Base-by-base conservation (phyloP, 2,113 vertebrate species). In the Chroicocephalus ridibundus region DNA sequence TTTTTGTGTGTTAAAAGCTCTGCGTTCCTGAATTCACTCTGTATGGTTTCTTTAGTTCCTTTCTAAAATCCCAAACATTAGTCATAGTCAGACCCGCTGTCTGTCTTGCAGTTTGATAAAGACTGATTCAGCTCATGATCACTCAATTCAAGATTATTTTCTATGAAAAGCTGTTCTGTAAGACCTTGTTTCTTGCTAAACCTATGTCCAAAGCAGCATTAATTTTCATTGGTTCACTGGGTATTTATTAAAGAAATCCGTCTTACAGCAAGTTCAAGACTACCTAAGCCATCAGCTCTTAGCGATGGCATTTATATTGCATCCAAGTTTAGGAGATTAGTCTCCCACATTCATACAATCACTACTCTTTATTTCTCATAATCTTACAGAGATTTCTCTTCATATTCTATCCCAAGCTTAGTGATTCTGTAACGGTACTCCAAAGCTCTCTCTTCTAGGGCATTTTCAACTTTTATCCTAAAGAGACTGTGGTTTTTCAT, bases 131-230 rank as follows among this genome's bases (percentile, higher is more conserved):
- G 44, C 27, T 74, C 61, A 42, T 29, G 38, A 78, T 84, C 69
- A 24, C 47, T 87, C 11, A 38, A 71, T 46, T 29, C 32, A 64
- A 90, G 69, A 78, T 81, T 71, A 54, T 95, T 89, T 95, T 86
- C 60, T 49, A 1, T 58, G 81, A 74, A 86, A 94, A 84, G 58
- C 65, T 71, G 25, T 62, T 91, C 80, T 74, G 26, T 65, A 88
- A 86, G 40, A 86, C 49, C 58, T 92, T 66, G n/a, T 78, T 96
- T 93, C 64, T 81, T 89, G 49, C 64, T 89, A 94, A 96, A 84
- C 25, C 64, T 8, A 0, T 78, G 72, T 78, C 72, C 60, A 87
- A 89, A 94, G 34, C 29, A 89, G n/a, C 25, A 78, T 71, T 66
- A 70, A 70, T 93, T 89, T 95, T 78, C 51, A 32, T 84, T 87